Conservation (phyloP, 2,888 invertebrate genomes). For the Metalampra italica region DNA sequence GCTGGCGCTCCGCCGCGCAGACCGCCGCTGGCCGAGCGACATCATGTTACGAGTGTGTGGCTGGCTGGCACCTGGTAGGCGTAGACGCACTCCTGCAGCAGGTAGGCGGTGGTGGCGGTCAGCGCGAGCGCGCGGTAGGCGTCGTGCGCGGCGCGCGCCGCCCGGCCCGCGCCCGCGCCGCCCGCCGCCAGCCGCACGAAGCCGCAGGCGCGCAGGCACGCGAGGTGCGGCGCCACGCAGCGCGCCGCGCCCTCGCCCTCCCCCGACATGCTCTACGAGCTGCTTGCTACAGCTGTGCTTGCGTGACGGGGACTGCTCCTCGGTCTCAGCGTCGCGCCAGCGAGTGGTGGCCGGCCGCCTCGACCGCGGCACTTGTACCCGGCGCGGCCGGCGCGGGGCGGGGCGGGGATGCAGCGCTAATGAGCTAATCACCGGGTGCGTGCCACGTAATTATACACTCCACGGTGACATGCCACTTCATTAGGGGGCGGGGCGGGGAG, state of each 20-base stretch:
- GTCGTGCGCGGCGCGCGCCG: slow-evolving; percentile 30
- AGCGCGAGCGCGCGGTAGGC: slow-evolving; percentile 22
- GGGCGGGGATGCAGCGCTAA: too few relatives aligned
- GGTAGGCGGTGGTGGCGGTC: slow-evolving; percentile 16
- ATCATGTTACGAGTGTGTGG: too few relatives aligned
- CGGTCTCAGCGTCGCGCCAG: too few relatives aligned
- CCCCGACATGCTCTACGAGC: background rate
- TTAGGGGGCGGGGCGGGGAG: too few relatives aligned
- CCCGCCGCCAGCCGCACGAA: slow-evolving; percentile 12
- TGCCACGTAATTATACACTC: too few relatives aligned
- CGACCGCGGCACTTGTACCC: too few relatives aligned
- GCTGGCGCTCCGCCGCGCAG: background rate
- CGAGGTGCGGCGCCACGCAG: slow-evolving; percentile 15
- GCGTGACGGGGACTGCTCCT: too few relatives aligned
- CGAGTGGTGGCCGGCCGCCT: too few relatives aligned
- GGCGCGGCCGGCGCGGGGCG: too few relatives aligned
- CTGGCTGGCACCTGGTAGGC: background rate
- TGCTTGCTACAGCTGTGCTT: too few relatives aligned
- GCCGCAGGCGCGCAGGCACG: slow-evolving; percentile 9
- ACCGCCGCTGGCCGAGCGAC: background rate
- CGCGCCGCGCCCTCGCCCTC: slow-evolving; percentile 17
- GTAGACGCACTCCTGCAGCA: background rate
- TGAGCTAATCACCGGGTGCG: too few relatives aligned
- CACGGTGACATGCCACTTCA: too few relatives aligned
- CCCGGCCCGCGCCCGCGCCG: slow-evolving; percentile 17